Evolutionary conservation across 2,888 invertebrate species (phyloP).

Genomic region (Spilarctia lutea): DNA sequence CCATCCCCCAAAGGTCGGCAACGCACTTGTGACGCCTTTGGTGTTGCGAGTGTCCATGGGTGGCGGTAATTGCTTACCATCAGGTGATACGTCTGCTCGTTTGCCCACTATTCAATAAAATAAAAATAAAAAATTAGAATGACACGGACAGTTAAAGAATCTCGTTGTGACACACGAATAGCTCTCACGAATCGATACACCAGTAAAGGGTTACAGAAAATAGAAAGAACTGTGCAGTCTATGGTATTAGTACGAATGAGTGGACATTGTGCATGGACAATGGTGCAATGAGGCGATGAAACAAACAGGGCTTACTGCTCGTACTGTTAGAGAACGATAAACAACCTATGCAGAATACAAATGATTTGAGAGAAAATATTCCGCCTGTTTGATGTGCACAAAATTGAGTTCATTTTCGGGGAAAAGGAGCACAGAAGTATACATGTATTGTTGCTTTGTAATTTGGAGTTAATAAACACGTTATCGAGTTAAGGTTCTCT

Average conservation of each 20-base stretch:
- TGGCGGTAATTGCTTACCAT: too few species aligned
- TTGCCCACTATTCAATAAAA: too few species aligned
- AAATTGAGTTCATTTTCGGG: not conserved
- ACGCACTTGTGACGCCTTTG: too few species aligned
- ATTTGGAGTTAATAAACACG: too few species aligned
- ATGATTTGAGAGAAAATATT: not conserved
- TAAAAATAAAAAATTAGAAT: too few species aligned
- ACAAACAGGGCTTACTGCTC: not conserved
- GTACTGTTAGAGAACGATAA: not conserved
- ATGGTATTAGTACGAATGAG: constrained; percentile 39
- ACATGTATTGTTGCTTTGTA: too few species aligned
- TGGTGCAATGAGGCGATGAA: constrained; percentile 21
- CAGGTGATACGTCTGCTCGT: too few species aligned
- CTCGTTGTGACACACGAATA: constrained; percentile 10
- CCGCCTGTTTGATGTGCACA: not conserved
- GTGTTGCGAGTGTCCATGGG: too few species aligned
- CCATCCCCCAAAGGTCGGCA: too few species aligned
- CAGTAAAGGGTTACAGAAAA: constrained; percentile 21
- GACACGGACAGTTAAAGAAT: not conserved
- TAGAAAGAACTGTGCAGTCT: constrained; percentile 3
- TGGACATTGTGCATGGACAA: constrained; percentile 33
- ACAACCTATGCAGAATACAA: not conserved
- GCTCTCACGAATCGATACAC: constrained; percentile 28
- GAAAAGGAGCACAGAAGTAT: not conserved
- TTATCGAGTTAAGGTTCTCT: too few species aligned